These are phyloP conservation scores for Pelosia muscerda DNA, from an alignment of 2,888 invertebrate species.

Conservation along the genomic window DNA sequence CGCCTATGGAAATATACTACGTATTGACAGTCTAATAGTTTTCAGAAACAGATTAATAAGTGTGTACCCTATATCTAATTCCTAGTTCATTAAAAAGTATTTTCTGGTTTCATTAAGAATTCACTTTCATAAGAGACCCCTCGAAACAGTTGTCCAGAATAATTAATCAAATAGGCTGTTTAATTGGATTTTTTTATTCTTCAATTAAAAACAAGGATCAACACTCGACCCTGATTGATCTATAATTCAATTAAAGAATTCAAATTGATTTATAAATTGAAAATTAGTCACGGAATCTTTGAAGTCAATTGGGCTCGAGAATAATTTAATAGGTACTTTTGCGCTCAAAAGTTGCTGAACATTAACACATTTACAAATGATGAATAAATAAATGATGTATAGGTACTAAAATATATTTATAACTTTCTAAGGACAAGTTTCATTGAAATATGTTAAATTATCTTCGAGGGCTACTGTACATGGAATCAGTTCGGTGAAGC, in stretches of 20 bases:
- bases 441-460: background rate
- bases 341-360: background rate
- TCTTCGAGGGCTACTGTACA: background rate
- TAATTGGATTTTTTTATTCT: constrained; percentile 59
- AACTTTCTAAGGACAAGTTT: background rate
- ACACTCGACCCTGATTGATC: constrained; percentile 55
- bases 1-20: background rate
- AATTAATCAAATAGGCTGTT: constrained; percentile 46
- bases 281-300: constrained; percentile 35
- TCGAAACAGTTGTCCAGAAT: constrained; percentile 32
- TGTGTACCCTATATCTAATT: background rate
- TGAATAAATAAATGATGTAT: background rate
- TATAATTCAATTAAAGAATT: constrained; percentile 57
- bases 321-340: constrained; percentile 3
- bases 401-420: background rate
- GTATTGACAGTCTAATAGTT: background rate
- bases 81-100: background rate
- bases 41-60: background rate
- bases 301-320: constrained; percentile 32
- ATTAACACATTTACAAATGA: background rate
- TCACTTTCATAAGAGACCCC: background rate
- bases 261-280: constrained; percentile 49
- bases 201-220: constrained; percentile 55
- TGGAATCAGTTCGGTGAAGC: constrained; percentile 13
- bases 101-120: background rate